phyloP scores from a whole-genome alignment of 2,888 invertebrate genomes.

The Odontocerum albicorne region DNA sequence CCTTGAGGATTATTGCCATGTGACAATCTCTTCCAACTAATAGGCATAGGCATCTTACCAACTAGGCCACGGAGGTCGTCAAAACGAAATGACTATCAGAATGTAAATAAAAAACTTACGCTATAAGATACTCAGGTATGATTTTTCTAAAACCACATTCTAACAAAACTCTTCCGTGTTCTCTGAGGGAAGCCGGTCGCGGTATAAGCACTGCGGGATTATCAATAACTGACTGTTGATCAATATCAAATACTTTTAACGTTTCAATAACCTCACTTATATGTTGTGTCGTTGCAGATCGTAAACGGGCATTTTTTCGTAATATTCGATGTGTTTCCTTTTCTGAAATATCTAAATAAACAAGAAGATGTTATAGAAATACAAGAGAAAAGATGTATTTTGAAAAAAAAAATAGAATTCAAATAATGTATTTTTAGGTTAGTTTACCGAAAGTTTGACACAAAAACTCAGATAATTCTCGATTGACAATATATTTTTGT shows the following conservation, averaged over 20 bases:
- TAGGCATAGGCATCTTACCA: too few relatives aligned
- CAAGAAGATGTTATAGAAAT: not conserved
- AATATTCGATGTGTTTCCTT: not conserved
- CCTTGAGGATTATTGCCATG: too few relatives aligned
- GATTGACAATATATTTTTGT: not conserved
- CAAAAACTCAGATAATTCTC: constrained; percentile 1
- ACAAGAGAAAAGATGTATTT: too few relatives aligned
- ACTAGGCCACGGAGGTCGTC: too few relatives aligned
- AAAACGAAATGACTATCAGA: not conserved
- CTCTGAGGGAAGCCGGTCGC: not conserved
- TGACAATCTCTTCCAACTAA: too few relatives aligned
- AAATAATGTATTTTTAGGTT: constrained; percentile 6
- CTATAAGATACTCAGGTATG: not conserved
- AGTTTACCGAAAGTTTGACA: not conserved
- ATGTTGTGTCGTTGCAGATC: not conserved
- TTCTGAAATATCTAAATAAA: not conserved
- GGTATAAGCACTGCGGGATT: not conserved
- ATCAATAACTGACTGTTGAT: not conserved
- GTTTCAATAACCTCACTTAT: not conserved
- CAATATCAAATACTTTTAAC: not conserved
- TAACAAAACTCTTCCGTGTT: constrained; percentile 4
- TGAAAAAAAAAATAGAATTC: too few relatives aligned
- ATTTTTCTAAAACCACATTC: constrained; percentile 10
- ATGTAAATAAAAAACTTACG: constrained; percentile 6
- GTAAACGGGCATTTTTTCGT: not conserved